Conservation (phyloP, 2,888 invertebrate species). For the Ditylenchus weischeri region DNA sequence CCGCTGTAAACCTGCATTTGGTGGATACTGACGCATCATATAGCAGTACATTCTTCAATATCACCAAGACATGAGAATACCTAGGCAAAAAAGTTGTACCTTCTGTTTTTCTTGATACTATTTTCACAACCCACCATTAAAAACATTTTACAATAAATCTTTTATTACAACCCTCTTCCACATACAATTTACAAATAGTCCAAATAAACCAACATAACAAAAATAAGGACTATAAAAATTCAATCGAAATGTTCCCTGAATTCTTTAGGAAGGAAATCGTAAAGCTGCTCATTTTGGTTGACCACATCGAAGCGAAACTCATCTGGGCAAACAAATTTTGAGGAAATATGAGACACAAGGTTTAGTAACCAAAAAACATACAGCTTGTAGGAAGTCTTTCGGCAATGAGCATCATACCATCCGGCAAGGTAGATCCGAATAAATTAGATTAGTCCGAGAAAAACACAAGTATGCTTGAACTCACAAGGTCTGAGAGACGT, state of each 20-base stretch:
- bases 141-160: too few species aligned
- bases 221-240: conserved; percentile 1
- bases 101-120: too few species aligned
- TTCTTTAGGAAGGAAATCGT: background rate
- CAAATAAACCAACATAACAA: background rate
- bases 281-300: background rate
- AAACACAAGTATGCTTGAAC: too few species aligned
- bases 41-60: background rate
- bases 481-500: too few species aligned
- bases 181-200: too few species aligned
- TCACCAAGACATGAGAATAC: background rate
- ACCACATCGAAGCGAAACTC: background rate
- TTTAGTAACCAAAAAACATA: too few species aligned
- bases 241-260: background rate
- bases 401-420: background rate
- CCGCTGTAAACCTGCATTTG: conserved; percentile 30
- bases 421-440: background rate
- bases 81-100: background rate
- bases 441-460: background rate
- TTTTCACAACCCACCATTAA: too few species aligned
- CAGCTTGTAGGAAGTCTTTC: background rate
- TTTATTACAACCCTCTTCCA: too few species aligned
- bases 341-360: too few species aligned
- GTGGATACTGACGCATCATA: conserved; percentile 15
- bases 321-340: background rate